Evolutionary conservation across 2,113 vertebrate species (phyloP), one percentile per base, ranked within the genome.

Genomic region (Platichthys stellatus): DNA sequence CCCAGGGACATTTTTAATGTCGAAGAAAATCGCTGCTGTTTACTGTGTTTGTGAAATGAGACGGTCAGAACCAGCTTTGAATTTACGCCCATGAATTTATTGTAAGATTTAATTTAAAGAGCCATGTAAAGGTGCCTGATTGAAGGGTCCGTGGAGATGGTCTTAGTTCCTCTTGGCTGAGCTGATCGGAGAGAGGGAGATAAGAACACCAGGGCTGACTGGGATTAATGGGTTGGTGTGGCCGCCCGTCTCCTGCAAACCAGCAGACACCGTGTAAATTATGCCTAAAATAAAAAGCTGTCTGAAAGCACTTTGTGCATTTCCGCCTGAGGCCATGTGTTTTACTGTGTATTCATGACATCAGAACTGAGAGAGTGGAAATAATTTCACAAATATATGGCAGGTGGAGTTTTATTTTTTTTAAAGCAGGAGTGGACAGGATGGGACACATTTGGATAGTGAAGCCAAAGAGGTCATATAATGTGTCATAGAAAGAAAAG

Each of bases 171-270:
- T 83, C 85, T 86, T 71, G 83, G 74, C 69, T 81, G 75, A 81
- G 77, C 74, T 80, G 86, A 89, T 86, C 72, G 69, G 63, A 72
- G 62, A 82, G 61, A 15, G 61, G 35, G 70, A 81, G 86, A 92
- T 88, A 83, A 88, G 76, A 84, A 81, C 0, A 40, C 54, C 78
- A 84, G 72, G 59, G 66, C 69, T 74, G 80, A 86, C 72, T 76
- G 57, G 87, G 90, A 91, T 89, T 90, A 89, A 93, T 92, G 74
- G 79, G 28, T 63, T 77, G 69, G 43, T 83, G 28, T 64, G 61
- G 64, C 75, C 75, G 20, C 81, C 63, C 53, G 54, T 78, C 43
- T 72, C 70, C 78, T 74, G 72, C 78, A 84, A 78, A 85, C 64
- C 31, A 76, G 72, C 56, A 80, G 74, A 78, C 20, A 15, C 38